Percentiles rank a stretch among this genome's conserved stretches.
These are phyloP conservation scores for Steatocranus sp. DNA, from an alignment of 2,797 vertebrate species.

Conservation along the genomic window DNA sequence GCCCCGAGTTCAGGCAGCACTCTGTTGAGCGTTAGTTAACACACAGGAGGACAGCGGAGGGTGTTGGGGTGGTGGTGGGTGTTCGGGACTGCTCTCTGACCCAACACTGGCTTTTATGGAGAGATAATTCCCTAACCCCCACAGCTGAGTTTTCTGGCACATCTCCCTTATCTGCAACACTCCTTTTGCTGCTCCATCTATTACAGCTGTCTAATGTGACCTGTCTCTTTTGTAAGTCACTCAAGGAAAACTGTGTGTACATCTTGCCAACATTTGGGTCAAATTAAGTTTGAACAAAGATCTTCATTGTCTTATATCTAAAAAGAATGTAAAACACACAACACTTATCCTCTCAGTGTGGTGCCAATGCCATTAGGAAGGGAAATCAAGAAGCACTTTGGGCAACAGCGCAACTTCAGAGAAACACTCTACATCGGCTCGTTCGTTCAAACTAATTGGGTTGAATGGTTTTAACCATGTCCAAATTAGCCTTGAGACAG, in stretches of 20 bases:
- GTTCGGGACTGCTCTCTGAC: constrained; percentile 67
- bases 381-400: constrained; percentile 39
- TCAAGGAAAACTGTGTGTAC: constrained; percentile 37
- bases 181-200: constrained; percentile 55
- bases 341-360: constrained; percentile 11
- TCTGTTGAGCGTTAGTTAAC: constrained; percentile 77
- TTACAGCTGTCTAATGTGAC: constrained; percentile 69
- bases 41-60: constrained; percentile 56
- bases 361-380: constrained; percentile 29
- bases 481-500: constrained; percentile 39
- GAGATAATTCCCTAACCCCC: constrained; percentile 75
- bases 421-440: constrained; percentile 24
- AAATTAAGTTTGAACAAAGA: constrained; percentile 57
- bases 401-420: constrained; percentile 39
- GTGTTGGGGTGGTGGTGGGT: not conserved
- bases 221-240: constrained; percentile 62
- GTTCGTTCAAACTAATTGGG: constrained; percentile 40
- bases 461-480: constrained; percentile 15
- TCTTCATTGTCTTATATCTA: constrained; percentile 44
- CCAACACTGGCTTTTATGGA: constrained; percentile 68
- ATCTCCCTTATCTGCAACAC: constrained; percentile 62
- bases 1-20: constrained; percentile 48
- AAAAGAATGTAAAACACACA: constrained; percentile 41
- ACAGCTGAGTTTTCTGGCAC: constrained; percentile 64
- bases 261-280: constrained; percentile 58